Base-by-base conservation (phyloP, 2,797 vertebrate genomes). In the Cyclura pinguis region DNA sequence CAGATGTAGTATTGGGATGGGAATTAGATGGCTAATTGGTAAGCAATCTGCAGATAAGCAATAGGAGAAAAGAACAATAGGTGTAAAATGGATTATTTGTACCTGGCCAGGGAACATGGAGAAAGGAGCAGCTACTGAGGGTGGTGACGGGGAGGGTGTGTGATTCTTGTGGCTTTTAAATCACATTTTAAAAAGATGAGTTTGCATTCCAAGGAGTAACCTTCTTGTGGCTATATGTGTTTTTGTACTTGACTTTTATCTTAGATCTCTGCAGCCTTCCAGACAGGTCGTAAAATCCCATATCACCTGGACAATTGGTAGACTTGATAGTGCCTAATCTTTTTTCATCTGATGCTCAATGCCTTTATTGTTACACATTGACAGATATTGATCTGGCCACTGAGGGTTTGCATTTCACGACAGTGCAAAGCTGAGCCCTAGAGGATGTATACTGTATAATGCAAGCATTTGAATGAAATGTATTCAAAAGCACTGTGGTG, bases 51-150 rank as follows among this genome's bases (percentile, higher is more conserved):
- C 29, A 69, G 67, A 85, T 91, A 92, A 95, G 96, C 96, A 97
- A 94, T 95, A 96, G 96, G 95, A 96, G 92, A 84, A 92, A 93
- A 96, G 97, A 97, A 95, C 96, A 93, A 96, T 97, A 96, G 94
- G 92, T 94, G 94, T 96, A 96, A 95, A 97, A 97, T 96, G n/a
- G 93, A 96, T 97, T 96, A 93, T 95, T 92, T 95, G 96, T 95
- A 94, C 92, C 94, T 91, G 90, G 93, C 96, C 69, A 35, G 93
- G 91, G 91, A 95, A 92, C 93, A 89, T 2, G 89, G 94, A 90
- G 84, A 93, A 89, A 91, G 88, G 89, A 87, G 92, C 94, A 90
- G 95, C 77, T 94, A 90, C 93, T 81, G 88, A 94, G 94, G 92
- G 22, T 0, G 88, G 92, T 92, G 76, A 52, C 80, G 50, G 93